Evolutionary conservation across 1,140 invertebrate species (phyloP).

Genomic region (Heliconius himera): DNA sequence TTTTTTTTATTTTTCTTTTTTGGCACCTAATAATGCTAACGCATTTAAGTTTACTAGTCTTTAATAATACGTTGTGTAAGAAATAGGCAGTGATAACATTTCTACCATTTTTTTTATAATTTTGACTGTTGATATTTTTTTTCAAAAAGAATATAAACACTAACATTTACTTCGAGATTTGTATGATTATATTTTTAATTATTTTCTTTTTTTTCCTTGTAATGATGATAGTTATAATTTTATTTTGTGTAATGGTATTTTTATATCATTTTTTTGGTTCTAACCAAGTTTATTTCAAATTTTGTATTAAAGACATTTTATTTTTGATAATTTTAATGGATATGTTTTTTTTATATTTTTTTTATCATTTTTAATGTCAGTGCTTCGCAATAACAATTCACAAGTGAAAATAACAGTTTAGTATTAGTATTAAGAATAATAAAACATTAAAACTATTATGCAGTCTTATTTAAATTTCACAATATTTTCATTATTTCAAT

Average conservation of each 20-base stretch:
- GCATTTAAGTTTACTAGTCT: constrained; percentile 58
- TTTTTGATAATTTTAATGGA: not conserved
- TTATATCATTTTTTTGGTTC: not conserved
- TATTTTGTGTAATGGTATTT: not conserved
- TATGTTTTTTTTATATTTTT: not conserved
- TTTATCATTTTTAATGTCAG: not conserved
- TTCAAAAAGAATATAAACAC: not conserved
- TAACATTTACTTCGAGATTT: not conserved
- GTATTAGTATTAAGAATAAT: constrained; percentile 20
- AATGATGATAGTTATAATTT: not conserved
- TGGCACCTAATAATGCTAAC: constrained; percentile 41
- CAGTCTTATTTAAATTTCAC: constrained; percentile 10
- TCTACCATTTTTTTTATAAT: constrained; percentile 13
- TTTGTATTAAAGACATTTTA: not conserved
- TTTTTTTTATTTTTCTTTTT: constrained; percentile 5
- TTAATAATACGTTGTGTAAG: constrained; percentile 47
- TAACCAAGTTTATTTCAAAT: too few species aligned
- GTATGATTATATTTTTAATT: not conserved
- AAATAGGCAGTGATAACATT: constrained; percentile 26
- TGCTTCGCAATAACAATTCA: constrained; percentile 11
- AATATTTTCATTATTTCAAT: too few species aligned
- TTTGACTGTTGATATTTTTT: not conserved
- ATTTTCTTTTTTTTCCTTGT: not conserved
- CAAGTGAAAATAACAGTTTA: constrained; percentile 12
- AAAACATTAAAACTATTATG: constrained; percentile 16